A percentile compares a stretch with the other conserved stretches of the same genome.
Evolutionary conservation across 2,888 invertebrate genomes (phyloP).

Genomic region (Galerucella calmariensis): DNA sequence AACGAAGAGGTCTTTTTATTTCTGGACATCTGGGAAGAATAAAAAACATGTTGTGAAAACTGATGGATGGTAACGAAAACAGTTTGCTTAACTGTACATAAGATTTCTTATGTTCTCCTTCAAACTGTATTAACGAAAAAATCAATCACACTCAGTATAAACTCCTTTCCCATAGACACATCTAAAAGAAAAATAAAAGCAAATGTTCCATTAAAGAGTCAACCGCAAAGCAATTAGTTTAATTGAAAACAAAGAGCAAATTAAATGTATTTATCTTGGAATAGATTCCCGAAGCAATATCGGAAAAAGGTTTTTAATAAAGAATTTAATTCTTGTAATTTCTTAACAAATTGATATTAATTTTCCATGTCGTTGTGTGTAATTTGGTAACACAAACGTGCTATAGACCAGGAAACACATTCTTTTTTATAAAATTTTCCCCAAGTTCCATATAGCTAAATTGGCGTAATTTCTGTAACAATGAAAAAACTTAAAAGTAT

Average conservation of each 20-base stretch:
- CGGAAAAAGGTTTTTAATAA: background rate
- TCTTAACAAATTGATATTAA: background rate
- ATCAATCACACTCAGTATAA: background rate
- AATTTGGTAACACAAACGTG: background rate
- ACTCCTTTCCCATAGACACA: background rate
- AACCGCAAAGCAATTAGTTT: background rate
- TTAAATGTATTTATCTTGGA: conserved; percentile 1
- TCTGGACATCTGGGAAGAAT: too few species aligned
- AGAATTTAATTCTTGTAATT: background rate
- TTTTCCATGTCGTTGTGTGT: background rate
- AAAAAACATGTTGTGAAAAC: too few species aligned
- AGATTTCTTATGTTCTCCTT: too few species aligned
- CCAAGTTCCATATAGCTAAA: too few species aligned
- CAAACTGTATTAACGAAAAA: background rate
- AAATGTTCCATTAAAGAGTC: background rate
- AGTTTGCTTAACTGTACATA: too few species aligned
- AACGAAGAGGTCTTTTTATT: too few species aligned
- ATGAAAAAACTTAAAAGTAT: background rate
- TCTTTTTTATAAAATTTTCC: background rate
- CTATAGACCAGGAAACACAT: background rate
- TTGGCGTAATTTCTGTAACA: too few species aligned
- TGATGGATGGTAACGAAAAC: too few species aligned
- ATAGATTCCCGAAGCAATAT: background rate
- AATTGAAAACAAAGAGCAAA: background rate
- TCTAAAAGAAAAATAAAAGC: background rate